Percentiles rank a stretch among this genome's conserved stretches.
Conservation (phyloP, 2,113 vertebrate species). For the Andinoacara biseriatus region DNA sequence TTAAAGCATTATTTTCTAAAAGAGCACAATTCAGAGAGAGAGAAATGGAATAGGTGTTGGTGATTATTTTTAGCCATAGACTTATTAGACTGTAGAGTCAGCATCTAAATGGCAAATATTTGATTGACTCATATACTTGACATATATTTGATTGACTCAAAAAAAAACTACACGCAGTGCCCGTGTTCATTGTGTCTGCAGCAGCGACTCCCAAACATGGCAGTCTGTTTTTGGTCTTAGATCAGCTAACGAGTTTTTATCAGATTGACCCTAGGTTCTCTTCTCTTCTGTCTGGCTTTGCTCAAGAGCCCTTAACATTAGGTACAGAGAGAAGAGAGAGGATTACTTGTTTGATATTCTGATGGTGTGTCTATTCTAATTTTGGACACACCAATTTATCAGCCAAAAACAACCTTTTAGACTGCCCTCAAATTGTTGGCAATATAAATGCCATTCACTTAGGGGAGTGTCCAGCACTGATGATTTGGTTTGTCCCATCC, state of each 20-base stretch:
- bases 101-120: too few relatives aligned
- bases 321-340: background rate
- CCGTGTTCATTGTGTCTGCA: background rate
- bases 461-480: background rate
- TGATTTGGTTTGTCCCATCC: background rate
- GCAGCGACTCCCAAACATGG: background rate
- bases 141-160: too few relatives aligned
- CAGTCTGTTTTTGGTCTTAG: background rate
- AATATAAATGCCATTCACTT: background rate
- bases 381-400: background rate
- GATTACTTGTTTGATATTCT: background rate
- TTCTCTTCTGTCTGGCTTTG: background rate
- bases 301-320: slow-evolving; percentile 7
- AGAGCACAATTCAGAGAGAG: background rate
- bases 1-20: background rate
- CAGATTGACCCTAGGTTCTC: background rate
- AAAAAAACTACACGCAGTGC: too few relatives aligned
- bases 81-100: background rate
- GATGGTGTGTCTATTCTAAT: background rate
- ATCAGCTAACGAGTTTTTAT: background rate
- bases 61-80: too few relatives aligned
- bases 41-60: background rate
- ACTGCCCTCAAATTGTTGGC: background rate
- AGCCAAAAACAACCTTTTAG: background rate
- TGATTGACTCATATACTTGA: too few relatives aligned